Evolutionary conservation across 1,140 invertebrate genomes (phyloP).

Genomic region (Ostrea denselamellosa): DNA sequence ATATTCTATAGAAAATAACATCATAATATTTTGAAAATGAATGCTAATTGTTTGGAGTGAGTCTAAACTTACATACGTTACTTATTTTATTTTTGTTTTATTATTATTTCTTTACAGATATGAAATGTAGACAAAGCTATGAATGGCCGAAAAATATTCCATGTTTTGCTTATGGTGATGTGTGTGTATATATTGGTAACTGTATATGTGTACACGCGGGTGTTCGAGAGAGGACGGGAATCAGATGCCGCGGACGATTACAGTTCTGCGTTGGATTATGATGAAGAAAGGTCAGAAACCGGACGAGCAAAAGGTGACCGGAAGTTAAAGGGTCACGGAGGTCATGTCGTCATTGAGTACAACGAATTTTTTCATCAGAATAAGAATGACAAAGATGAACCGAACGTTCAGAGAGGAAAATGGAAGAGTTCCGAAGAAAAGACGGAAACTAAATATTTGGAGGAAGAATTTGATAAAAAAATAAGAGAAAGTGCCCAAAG

Average conservation of each 20-base stretch:
- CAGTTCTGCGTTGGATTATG: neutral
- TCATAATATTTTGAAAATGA: too few relatives aligned
- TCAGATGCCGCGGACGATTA: neutral
- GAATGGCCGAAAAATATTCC: neutral
- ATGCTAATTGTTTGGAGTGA: too few relatives aligned
- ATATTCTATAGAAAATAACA: too few relatives aligned
- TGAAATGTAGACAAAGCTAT: neutral
- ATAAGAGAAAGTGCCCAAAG: neutral
- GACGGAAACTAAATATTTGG: neutral
- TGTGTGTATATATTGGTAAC: neutral
- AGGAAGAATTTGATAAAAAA: neutral
- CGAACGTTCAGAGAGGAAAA: neutral
- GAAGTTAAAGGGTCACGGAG: constrained; percentile 10
- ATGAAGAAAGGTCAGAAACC: neutral
- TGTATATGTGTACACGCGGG: neutral
- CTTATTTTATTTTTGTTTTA: neutral
- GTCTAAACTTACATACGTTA: too few relatives aligned
- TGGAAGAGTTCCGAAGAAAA: neutral
- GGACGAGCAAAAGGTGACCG: neutral
- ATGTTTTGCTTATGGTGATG: neutral
- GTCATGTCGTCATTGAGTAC: neutral
- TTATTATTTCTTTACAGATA: neutral
- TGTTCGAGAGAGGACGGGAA: neutral
- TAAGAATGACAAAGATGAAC: neutral
- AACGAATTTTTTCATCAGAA: neutral